Evolutionary conservation across 2,888 invertebrate genomes (phyloP).

Genomic region (Serripes groenlandicus): DNA sequence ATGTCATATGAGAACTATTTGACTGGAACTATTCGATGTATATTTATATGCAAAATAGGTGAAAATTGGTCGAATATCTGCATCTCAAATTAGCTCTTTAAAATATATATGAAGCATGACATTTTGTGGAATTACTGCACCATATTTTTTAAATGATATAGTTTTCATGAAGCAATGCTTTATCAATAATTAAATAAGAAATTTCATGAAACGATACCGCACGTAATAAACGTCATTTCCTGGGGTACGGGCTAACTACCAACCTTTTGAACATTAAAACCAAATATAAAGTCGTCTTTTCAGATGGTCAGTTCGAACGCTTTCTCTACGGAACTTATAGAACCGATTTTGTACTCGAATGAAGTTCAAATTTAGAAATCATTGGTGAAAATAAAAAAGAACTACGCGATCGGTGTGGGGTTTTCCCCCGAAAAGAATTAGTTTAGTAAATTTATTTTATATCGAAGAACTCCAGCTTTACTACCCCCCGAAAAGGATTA

Average conservation of each 20-base stretch:
- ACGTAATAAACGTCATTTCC: neutral
- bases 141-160: neutral
- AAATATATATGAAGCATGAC: neutral
- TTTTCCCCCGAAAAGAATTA: no score
- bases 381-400: no score
- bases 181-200: neutral
- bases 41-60: constrained; percentile 76
- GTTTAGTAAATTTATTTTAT: no score
- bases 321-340: no score
- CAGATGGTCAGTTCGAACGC: no score
- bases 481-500: no score
- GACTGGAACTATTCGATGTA: constrained; percentile 13
- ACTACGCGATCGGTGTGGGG: no score
- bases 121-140: neutral
- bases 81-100: neutral
- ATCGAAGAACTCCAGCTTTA: no score
- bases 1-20: neutral
- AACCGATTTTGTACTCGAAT: no score
- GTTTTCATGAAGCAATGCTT: neutral
- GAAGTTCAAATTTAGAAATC: no score
- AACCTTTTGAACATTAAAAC: no score
- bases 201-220: neutral
- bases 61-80: constrained; percentile 35
- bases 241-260: neutral
- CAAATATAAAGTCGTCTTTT: no score